phyloP scores from a whole-genome alignment of 2,888 invertebrate species.

The Belgica antarctica region DNA sequence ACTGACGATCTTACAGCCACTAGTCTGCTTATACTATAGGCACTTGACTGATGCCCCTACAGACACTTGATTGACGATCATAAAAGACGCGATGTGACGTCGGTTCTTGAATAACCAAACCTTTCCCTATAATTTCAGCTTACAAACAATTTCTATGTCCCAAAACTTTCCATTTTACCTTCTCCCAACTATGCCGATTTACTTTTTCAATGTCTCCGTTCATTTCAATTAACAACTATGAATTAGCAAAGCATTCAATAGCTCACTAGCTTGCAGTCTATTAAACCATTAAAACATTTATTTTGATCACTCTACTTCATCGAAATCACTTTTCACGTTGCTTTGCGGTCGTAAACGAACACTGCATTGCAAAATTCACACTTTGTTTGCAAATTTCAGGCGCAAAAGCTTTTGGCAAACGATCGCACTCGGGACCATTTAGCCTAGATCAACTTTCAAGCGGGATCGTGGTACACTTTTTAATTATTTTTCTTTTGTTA shows the following conservation, averaged over 20 bases:
- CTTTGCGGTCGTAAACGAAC: background rate
- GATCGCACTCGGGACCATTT: too few relatives aligned
- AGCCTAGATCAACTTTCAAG: background rate
- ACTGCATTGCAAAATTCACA: slow-evolving; percentile 21
- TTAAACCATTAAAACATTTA: slow-evolving; percentile 8
- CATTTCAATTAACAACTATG: background rate
- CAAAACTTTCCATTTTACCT: too few relatives aligned
- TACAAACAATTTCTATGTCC: too few relatives aligned
- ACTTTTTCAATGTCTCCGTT: background rate
- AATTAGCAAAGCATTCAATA: background rate
- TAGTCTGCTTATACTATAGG: too few relatives aligned
- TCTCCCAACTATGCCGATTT: too few relatives aligned
- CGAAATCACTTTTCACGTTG: background rate
- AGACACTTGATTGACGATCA: too few relatives aligned
- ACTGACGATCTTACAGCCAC: too few relatives aligned
- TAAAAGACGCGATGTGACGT: too few relatives aligned
- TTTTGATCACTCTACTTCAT: background rate
- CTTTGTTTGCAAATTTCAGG: background rate
- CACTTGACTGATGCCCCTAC: too few relatives aligned
- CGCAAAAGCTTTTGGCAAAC: too few relatives aligned
- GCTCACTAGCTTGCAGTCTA: background rate
- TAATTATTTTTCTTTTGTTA: background rate
- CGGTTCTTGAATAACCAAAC: too few relatives aligned
- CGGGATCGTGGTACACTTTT: background rate
- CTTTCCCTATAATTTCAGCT: too few relatives aligned